Evolutionary conservation across 2,888 invertebrate species (phyloP), one percentile per base, ranked within the genome.

Genomic region (Acleris emargana): DNA sequence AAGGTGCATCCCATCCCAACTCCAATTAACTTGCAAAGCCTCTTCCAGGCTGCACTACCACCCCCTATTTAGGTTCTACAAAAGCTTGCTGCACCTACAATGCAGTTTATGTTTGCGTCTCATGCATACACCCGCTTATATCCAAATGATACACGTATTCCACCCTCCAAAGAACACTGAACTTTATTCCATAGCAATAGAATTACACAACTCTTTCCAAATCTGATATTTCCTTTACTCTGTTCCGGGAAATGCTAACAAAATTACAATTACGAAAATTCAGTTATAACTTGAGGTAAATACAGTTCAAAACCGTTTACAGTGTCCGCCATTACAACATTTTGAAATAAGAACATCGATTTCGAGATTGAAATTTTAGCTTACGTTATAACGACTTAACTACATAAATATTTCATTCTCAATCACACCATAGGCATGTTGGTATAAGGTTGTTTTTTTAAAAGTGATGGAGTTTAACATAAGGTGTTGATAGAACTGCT

Each of bases 41-140:
- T 16, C 71, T 73, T 88, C 89, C 84, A 77, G 69, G 72, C 9
- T 66, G 73, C 42, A 54, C 64, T 70, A 68, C 60, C 73, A 62
- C 72, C 76, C 79, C 79, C 84, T 80, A 84, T 84, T 88, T 84
- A 83, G 81, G 78, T 80, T 79, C 74, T 82, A 87, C 84, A 84
- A 88, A 88, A 90, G 86, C 88, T 81, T 84, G 83, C 86, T 86
- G 88, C 87, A 87, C 83, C 84, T 86, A 88, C 85, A 87, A 84
- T 84, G 81, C 83, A 83, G 80, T 86, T 85, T 86, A 83, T 86
- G 81, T 84, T 84, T 78, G 78, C 82, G 83, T 80, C 87, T 86
- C 86, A 83, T 89, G 86, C 88, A 87, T 84, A 81, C 77, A 77
- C 78, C 76, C 76, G 78, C 79, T 86, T 81, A 82, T 81, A 82